Percentiles rank a stretch among this genome's conserved stretches.
Conservation (phyloP, 2,888 invertebrate species). For the Ophion slaviceki region DNA sequence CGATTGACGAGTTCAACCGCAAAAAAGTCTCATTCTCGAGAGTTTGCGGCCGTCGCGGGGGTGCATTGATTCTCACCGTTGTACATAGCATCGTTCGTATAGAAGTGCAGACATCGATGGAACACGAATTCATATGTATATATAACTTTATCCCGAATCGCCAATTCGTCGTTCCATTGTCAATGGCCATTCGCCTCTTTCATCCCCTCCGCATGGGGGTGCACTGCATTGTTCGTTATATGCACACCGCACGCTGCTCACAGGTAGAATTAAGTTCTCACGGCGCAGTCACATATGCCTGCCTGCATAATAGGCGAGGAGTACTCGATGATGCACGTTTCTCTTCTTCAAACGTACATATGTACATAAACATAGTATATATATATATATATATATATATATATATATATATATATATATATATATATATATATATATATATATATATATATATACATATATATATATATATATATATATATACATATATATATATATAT, state of each 20-base stretch:
- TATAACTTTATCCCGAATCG: slow-evolving; percentile 13
- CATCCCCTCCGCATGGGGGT: slow-evolving; percentile 22
- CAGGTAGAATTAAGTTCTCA: slow-evolving; percentile 69
- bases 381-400: neutral
- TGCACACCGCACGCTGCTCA: slow-evolving; percentile 32
- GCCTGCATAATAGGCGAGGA: neutral
- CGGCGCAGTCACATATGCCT: slow-evolving; percentile 46
- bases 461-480: neutral
- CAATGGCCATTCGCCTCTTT: slow-evolving; percentile 27
- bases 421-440: neutral
- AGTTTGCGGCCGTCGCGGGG: slow-evolving; percentile 28
- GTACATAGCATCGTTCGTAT: neutral
- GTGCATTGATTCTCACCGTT: slow-evolving; percentile 33
- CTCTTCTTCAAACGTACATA: neutral
- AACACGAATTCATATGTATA: slow-evolving; percentile 2
- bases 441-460: neutral
- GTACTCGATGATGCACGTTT: neutral
- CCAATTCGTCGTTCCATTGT: slow-evolving; percentile 58
- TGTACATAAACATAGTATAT: neutral
- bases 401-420: neutral
- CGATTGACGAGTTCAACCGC: slow-evolving; percentile 50
- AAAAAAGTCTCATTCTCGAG: slow-evolving; percentile 35
- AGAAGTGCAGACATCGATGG: neutral
- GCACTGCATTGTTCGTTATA: slow-evolving; percentile 51
- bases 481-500: neutral